A percentile compares a stretch with the other conserved stretches of the same genome.
These are phyloP conservation scores for Penaeus japonicus DNA, from an alignment of 1,140 invertebrate species.

Conservation along the genomic window DNA sequence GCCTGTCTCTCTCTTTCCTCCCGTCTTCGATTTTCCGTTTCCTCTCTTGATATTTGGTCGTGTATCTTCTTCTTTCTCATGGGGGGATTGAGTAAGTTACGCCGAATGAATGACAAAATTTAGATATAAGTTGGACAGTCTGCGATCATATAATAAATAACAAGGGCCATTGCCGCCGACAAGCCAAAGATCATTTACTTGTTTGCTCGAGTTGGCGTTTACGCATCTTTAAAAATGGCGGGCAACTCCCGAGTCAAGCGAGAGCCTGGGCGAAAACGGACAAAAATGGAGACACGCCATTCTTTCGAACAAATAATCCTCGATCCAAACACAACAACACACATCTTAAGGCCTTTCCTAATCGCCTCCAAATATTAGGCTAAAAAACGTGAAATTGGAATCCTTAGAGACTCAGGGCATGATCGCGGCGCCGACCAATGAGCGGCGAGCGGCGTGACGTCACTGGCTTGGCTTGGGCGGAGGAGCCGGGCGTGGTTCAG, in stretches of 20 bases:
- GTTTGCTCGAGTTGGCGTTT: neutral
- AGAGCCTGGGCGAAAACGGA: neutral
- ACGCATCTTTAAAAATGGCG: slow-evolving; percentile 51
- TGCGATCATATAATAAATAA: neutral
- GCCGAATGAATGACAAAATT: too few species aligned
- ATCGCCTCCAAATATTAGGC: too few species aligned
- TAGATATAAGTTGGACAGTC: too few species aligned
- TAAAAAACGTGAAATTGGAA: neutral
- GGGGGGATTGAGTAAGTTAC: too few species aligned
- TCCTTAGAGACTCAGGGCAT: neutral
- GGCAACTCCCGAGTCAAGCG: slow-evolving; percentile 7
- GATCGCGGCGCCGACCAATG: slow-evolving; percentile 10
- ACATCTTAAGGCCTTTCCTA: too few species aligned
- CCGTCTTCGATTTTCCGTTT: too few species aligned
- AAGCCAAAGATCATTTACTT: neutral
- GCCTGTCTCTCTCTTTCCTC: too few species aligned
- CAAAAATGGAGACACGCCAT: neutral
- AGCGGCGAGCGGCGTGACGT: slow-evolving; percentile 22
- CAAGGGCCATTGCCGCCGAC: neutral
- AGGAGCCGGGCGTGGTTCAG: slow-evolving; percentile 4
- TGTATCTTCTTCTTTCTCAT: too few species aligned
- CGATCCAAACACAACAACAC: too few species aligned
- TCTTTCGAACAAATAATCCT: too few species aligned
- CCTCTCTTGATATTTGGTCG: too few species aligned
- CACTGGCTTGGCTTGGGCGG: slow-evolving; percentile 50